Evolutionary conservation across 2,888 invertebrate species (phyloP).

Genomic region (Hydriomena furcata): DNA sequence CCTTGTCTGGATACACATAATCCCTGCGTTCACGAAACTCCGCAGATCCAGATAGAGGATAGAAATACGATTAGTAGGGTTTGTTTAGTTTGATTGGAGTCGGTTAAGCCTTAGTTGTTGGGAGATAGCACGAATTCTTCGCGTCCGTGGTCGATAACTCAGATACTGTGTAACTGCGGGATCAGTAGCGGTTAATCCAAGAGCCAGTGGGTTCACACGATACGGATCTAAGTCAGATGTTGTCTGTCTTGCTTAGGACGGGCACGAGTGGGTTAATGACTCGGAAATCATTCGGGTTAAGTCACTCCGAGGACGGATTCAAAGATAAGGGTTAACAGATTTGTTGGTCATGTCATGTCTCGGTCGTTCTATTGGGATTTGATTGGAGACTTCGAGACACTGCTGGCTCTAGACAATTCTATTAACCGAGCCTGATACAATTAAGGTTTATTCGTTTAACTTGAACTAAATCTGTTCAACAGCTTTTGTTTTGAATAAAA

Average conservation of each 20-base stretch:
- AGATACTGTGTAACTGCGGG: constrained; percentile 69
- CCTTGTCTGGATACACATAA: constrained; percentile 71
- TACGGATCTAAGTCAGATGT: constrained; percentile 80
- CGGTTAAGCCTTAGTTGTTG: constrained; percentile 74
- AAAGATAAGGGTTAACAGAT: constrained; percentile 78
- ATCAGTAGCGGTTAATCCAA: constrained; percentile 72
- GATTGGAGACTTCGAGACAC: constrained; percentile 32
- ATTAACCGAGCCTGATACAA: constrained; percentile 28
- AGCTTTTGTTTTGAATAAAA: not conserved
- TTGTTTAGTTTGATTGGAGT: constrained; percentile 82
- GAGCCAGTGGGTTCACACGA: constrained; percentile 73
- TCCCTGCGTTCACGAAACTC: constrained; percentile 71
- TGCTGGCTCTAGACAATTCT: constrained; percentile 25
- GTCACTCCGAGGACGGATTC: constrained; percentile 74
- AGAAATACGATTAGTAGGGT: constrained; percentile 78
- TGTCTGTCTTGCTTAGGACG: constrained; percentile 81
- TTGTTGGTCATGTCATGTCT: constrained; percentile 69
- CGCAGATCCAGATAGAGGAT: constrained; percentile 70
- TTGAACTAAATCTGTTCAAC: constrained; percentile 7
- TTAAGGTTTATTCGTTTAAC: constrained; percentile 25
- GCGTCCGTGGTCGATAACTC: constrained; percentile 77
- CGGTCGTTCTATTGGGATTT: constrained; percentile 45
- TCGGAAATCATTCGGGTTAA: constrained; percentile 82
- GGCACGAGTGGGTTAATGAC: constrained; percentile 78
- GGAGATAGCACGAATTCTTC: constrained; percentile 80